Evolutionary conservation across 2,797 vertebrate genomes (phyloP).

Genomic region (Garrulus glandarius): DNA sequence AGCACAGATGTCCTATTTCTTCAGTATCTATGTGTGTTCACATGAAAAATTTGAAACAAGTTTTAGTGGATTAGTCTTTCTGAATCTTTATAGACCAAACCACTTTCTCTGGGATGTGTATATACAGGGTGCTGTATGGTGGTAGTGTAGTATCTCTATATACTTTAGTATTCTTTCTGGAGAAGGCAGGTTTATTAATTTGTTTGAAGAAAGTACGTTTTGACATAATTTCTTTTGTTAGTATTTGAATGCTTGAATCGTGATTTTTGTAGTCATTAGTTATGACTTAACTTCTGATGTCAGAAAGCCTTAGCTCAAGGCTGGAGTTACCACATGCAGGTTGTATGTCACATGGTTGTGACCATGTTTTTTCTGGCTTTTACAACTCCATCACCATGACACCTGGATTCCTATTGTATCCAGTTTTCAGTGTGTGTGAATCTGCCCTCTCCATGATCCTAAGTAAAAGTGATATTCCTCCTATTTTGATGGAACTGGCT

Average conservation of each 20-base stretch:
- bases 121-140: background rate
- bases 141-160: background rate
- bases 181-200: background rate
- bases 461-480: background rate
- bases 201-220: background rate
- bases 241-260: background rate
- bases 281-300: background rate
- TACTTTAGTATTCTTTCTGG: background rate
- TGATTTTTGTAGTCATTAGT: background rate
- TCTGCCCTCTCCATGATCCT: background rate
- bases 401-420: background rate
- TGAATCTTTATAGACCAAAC: background rate
- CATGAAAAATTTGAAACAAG: background rate
- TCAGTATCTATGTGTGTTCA: background rate
- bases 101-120: background rate
- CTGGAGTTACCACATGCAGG: background rate
- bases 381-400: background rate
- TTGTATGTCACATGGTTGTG: background rate
- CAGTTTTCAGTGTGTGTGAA: background rate
- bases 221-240: background rate
- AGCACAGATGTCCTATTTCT: background rate
- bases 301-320: background rate
- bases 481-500: background rate
- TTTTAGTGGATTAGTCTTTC: background rate
- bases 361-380: background rate